Percentiles rank a stretch among this genome's conserved stretches.
Conservation (phyloP, 2,888 invertebrate genomes). For the Acrobasis consociella region DNA sequence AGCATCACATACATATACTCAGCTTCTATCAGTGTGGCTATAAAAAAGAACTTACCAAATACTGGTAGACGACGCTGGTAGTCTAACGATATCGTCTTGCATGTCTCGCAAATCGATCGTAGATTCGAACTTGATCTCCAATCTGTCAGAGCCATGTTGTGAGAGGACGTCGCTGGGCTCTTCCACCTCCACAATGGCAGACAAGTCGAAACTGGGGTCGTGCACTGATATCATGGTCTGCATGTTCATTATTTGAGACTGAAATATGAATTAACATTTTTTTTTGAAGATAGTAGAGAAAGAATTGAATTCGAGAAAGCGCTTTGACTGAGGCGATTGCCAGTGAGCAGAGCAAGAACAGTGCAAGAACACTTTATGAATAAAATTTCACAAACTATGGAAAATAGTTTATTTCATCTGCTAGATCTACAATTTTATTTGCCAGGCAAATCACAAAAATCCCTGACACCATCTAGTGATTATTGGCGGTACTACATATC, state of each 20-base stretch:
- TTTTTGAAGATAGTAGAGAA: background rate
- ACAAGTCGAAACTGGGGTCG: slow-evolving; percentile 75
- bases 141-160: slow-evolving; percentile 62
- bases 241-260: slow-evolving; percentile 76
- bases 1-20: no score
- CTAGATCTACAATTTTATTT: no score
- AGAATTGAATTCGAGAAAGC: no score
- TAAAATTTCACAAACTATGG: no score
- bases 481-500: no score
- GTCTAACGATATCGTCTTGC: slow-evolving; percentile 56
- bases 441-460: no score
- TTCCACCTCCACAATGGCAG: slow-evolving; percentile 75
- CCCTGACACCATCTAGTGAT: no score
- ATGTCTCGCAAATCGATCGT: slow-evolving; percentile 61
- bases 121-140: slow-evolving; percentile 70
- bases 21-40: background rate
- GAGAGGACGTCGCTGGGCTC: slow-evolving; percentile 64
- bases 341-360: no score
- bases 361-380: no score
- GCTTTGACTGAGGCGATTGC: no score
- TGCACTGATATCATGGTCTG: slow-evolving; percentile 71
- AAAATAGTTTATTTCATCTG: no score
- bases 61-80: slow-evolving; percentile 62
- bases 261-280: slow-evolving; percentile 31
- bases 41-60: slow-evolving; percentile 56